Evolutionary conservation across 2,113 vertebrate genomes (phyloP).

Genomic region (Ellobius talpinus): DNA sequence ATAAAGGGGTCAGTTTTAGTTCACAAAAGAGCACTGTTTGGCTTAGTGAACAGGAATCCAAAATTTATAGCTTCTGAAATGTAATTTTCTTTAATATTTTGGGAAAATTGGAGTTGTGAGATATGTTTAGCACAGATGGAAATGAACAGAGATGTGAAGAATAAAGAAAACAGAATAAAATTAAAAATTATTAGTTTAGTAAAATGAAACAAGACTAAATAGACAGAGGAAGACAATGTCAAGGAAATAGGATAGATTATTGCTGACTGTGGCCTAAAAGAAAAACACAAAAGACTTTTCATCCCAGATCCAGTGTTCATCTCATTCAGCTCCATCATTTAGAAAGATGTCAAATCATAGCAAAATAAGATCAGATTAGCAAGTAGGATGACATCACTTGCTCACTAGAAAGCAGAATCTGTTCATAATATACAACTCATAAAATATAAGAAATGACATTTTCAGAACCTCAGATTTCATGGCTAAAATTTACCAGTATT

Average conservation of each 20-base stretch:
- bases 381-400: not conserved
- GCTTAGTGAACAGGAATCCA: not conserved
- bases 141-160: not conserved
- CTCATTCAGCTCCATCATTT: not conserved
- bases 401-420: not conserved
- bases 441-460: not conserved
- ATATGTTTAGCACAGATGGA: not conserved
- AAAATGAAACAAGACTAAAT: not conserved
- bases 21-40: not conserved
- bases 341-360: not conserved
- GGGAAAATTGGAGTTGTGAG: not conserved
- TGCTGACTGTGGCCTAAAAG: not conserved
- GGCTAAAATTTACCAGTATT: not conserved
- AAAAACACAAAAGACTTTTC: not conserved
- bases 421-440: not conserved
- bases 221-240: not conserved
- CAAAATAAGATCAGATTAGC: not conserved
- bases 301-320: not conserved
- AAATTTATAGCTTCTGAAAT: not conserved
- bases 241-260: not conserved
- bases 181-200: not conserved
- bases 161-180: not conserved
- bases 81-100: constrained; percentile 1
- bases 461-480: not conserved
- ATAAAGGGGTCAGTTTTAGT: not conserved